Evolutionary conservation across 2,888 invertebrate species (phyloP).

Genomic region (Lordiphosa fenestrarum): DNA sequence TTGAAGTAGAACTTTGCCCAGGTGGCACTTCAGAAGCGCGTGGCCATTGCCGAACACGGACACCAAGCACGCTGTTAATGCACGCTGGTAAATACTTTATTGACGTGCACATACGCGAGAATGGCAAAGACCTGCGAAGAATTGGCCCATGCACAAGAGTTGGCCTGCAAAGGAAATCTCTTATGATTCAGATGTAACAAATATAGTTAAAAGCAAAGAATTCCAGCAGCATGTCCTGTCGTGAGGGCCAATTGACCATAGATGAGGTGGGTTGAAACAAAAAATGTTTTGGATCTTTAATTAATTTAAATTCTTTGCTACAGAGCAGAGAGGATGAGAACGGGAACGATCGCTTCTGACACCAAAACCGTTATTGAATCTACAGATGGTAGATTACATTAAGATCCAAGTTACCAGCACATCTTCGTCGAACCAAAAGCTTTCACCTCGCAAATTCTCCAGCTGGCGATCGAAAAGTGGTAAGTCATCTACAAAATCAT

Average conservation of each 20-base stretch:
- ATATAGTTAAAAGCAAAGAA: conserved; percentile 75
- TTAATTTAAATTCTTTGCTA: not conserved
- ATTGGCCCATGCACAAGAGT: conserved; percentile 46
- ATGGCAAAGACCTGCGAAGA: too few relatives aligned
- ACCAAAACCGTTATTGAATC: conserved; percentile 67
- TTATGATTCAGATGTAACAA: conserved; percentile 79
- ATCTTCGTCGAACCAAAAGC: conserved; percentile 50
- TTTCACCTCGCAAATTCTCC: conserved; percentile 52
- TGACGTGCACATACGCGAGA: too few relatives aligned
- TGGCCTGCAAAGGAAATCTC: conserved; percentile 61
- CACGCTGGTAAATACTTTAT: too few relatives aligned
- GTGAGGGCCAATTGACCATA: conserved; percentile 68
- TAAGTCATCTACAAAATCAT: conserved; percentile 3
- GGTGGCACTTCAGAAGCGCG: too few relatives aligned
- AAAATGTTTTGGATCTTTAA: too few relatives aligned
- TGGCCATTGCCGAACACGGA: too few relatives aligned
- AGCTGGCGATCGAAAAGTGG: conserved; percentile 9
- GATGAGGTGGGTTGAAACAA: conserved; percentile 59
- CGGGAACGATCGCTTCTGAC: conserved; percentile 53
- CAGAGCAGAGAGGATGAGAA: conserved; percentile 69
- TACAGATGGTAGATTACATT: conserved; percentile 26
- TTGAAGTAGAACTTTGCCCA: too few relatives aligned
- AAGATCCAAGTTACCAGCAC: conserved; percentile 36
- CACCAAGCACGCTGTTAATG: too few relatives aligned
- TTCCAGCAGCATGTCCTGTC: conserved; percentile 54